Base-by-base conservation (phyloP, 2,797 vertebrate genomes). In the Aulostomus chinensis region DNA sequence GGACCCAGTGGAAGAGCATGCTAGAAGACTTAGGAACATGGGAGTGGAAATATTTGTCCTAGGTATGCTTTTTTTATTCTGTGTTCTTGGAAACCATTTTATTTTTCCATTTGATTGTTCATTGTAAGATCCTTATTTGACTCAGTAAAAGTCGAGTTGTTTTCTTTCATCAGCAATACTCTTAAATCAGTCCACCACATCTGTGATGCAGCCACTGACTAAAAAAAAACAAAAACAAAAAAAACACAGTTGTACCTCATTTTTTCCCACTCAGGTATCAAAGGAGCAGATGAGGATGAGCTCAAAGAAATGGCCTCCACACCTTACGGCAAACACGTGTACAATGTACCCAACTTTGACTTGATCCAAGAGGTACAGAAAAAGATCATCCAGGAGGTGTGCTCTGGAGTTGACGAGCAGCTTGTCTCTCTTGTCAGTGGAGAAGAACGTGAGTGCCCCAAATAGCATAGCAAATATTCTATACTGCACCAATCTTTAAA, bases 21-120 rank as follows among this genome's bases (percentile, higher is more conserved):
- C 97, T 60, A 93, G 75, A 88, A 93, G 91, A 71, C 96, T 99
- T 78, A 93, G 95, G 68, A 93, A 92, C 83, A 91, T 93, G 31
- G 97, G 96, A 85, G 95, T 95, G 83, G 97, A 99, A 93, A 92
- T 97, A 73, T 99, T 99, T 90, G 95, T 95, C 65, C 90, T 99
- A 81, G 97, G 97, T 99, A 81, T 56, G 81, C 62, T 80, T 85
- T 82, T 40, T 40, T 41, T 28, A 26, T 28, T 26, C 26, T 28
- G 13, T 83, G 21, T 72, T 73, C 73, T 81, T 75, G 73, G 82
- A 82, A 79, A 68, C 33, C 11, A 39, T 64, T 67, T 34, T 21
- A 43, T 81, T n/a, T 86, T 88, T 83, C 78, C 74, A 67, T 47
- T 18, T 54, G 3, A 69, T 58, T 62, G 32, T 73, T 63, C 24